These are phyloP conservation scores for Sturnus vulgaris DNA, from an alignment of 2,113 vertebrate genomes.

Conservation along the genomic window DNA sequence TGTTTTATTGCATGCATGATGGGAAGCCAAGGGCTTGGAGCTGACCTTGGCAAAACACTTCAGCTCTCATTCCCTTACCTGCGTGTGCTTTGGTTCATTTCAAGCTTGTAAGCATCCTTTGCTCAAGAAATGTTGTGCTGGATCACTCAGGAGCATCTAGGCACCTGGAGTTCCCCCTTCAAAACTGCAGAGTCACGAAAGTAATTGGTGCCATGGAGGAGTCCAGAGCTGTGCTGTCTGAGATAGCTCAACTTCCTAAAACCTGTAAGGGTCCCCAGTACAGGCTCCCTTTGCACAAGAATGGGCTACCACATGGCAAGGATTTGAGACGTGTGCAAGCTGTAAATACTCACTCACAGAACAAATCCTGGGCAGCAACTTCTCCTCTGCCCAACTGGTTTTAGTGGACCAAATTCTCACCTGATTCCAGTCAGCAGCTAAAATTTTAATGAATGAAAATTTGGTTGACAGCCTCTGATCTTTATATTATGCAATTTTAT, in stretches of 20 bases:
- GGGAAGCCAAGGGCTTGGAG: neutral
- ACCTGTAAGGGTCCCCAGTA: accelerated
- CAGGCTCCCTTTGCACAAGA: neutral
- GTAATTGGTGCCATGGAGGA: neutral
- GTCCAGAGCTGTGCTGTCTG: neutral
- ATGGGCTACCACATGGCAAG: neutral
- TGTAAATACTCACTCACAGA: neutral
- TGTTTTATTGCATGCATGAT: neutral
- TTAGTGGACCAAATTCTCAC: neutral
- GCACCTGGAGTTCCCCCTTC: neutral
- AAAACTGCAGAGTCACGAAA: neutral
- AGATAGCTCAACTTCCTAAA: neutral
- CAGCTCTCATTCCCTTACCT: neutral
- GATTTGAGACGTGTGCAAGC: neutral
- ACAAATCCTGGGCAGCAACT: neutral
- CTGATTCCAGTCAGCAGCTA: neutral
- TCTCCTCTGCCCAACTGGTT: neutral
- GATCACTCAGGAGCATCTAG: accelerated
- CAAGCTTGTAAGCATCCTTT: neutral
- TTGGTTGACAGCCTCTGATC: neutral
- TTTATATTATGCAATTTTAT: neutral
- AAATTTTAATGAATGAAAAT: neutral
- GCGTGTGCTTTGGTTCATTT: accelerated
- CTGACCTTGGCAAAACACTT: neutral
- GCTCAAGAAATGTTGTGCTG: neutral